Evolutionary conservation across 1,140 invertebrate species (phyloP).

Genomic region (Zeugodacus cucurbitae): DNA sequence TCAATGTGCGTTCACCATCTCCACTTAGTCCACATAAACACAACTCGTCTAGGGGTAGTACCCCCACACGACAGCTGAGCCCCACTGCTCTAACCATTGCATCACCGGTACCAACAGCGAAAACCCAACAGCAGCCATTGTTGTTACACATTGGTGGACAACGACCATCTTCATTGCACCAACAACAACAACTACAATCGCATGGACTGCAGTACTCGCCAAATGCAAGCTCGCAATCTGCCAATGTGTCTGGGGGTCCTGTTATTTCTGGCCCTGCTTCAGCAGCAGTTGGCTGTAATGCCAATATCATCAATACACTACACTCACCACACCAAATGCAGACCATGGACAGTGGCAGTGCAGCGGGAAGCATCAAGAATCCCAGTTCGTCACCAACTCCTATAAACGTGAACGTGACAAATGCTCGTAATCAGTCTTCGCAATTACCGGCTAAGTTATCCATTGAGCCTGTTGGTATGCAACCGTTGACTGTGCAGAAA

Average conservation of each 20-base stretch:
- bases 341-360: neutral
- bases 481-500: conserved; percentile 55
- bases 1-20: conserved; percentile 54
- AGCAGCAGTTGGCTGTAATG: neutral
- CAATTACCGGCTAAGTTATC: conserved; percentile 46
- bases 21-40: conserved; percentile 56
- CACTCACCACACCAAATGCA: neutral
- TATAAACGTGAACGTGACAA: neutral
- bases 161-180: conserved; percentile 52
- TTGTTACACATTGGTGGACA: conserved; percentile 14
- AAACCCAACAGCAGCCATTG: conserved; percentile 47
- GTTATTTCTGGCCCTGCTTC: neutral
- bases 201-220: neutral
- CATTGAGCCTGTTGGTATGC: conserved; percentile 41
- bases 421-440: neutral
- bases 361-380: neutral
- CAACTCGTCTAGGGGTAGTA: conserved; percentile 47
- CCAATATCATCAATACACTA: neutral
- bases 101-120: conserved; percentile 41
- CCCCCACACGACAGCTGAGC: conserved; percentile 54
- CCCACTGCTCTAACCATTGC: conserved; percentile 45
- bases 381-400: neutral
- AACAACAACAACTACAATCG: conserved; percentile 38
- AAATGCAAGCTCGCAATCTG: neutral
- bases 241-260: neutral